Evolutionary conservation across 1,140 invertebrate species (phyloP).

Genomic region (Doryteuthis pealeii): DNA sequence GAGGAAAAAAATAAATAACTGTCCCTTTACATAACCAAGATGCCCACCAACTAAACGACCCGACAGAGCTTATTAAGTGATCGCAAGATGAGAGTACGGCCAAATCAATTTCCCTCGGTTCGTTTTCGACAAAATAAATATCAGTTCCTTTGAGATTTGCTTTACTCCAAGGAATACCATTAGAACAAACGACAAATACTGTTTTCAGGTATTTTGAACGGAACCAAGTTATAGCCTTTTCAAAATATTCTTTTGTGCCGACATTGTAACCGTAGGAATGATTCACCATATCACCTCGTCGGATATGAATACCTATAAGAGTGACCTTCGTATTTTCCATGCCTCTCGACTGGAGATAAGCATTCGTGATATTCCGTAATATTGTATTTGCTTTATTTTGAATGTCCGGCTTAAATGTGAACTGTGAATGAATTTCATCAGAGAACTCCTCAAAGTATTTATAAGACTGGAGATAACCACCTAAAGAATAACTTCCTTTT

Average conservation of each 20-base stretch:
- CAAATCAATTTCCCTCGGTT: constrained; percentile 38
- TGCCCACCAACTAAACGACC: constrained; percentile 52
- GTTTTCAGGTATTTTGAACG: constrained; percentile 20
- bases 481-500: too few species aligned
- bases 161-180: constrained; percentile 24
- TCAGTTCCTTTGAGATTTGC: constrained; percentile 19
- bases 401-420: constrained; percentile 22
- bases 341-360: too few species aligned
- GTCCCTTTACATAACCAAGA: constrained; percentile 43
- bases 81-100: constrained; percentile 36
- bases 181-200: constrained; percentile 31
- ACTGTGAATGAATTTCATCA: constrained; percentile 24
- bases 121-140: constrained; percentile 16
- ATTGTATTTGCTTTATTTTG: constrained; percentile 14
- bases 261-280: constrained; percentile 23
- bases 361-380: neutral
- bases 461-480: constrained; percentile 30
- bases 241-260: constrained; percentile 29
- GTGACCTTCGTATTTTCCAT: constrained; percentile 9
- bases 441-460: constrained; percentile 26
- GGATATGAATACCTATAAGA: constrained; percentile 30
- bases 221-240: constrained; percentile 30
- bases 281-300: constrained; percentile 29
- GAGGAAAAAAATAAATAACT: constrained; percentile 38
- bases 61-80: constrained; percentile 44